Evolutionary conservation across 1,140 invertebrate species (phyloP), one percentile per base, ranked within the genome.

Genomic region (Cydia strobilella): DNA sequence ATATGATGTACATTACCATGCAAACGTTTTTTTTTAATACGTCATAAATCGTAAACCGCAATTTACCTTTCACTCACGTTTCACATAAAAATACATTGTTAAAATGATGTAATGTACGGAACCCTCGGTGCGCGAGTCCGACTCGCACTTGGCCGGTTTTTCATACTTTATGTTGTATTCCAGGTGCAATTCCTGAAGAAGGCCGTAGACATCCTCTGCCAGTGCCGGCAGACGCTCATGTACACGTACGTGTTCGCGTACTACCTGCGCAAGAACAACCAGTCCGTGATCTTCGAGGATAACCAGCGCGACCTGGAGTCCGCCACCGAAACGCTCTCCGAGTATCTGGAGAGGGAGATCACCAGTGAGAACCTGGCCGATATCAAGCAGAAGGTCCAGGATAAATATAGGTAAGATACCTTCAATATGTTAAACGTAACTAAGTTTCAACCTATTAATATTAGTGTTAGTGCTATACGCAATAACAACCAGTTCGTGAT

Each of bases 211-310:
- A 98, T 99, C 89, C 94, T 99, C 31, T 99, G 98, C 93, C 97
- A 98, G 88, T 99, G 99, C 93, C 94, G 99, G 75, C 98, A 99
- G 93, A 99, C 98, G 23, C 94, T 99, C 10, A 99, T 99, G 98
- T 99, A 98, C 94, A 99, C 99, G 73, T 99, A 99, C 92, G 98
- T 99, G 73, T 99, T 99, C 95, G 99, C 99, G 83, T 99, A 98
- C 94, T 99, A 99, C 91, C 95, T 99, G 84, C 96, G 96, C 87
- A 99, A 98, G 94, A 99, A 99, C 94, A 99, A 99, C 94, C 98
- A 99, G 93, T 99, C 98, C 84, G 97, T 98, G 90, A 99, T 99
- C 86, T 99, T 99, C 94, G 98, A 99, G 94, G 98, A 99, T 91
- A 99, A 99, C 95, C 99, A 99, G 94, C 97, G 97, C 89, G 99